These are phyloP conservation scores for Mormoops blainvillei DNA, from an alignment of 2,113 vertebrate genomes.

Conservation along the genomic window DNA sequence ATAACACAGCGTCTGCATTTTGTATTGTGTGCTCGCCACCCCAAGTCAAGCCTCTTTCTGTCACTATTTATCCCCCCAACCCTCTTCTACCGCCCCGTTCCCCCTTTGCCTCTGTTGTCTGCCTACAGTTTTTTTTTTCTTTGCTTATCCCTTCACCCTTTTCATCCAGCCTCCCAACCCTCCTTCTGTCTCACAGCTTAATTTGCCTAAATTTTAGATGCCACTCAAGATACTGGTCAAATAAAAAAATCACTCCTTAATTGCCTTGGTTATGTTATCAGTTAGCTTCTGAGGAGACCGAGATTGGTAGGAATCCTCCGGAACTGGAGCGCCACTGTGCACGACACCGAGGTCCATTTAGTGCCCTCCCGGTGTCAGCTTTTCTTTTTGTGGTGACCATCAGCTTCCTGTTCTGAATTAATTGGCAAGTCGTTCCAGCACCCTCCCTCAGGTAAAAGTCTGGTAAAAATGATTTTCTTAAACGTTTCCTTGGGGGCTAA, in stretches of 20 bases:
- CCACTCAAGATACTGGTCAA: background rate
- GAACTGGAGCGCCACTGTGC: background rate
- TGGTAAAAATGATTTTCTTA: background rate
- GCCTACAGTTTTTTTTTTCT: background rate
- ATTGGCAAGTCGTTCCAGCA: background rate
- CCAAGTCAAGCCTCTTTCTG: background rate
- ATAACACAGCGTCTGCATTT: background rate
- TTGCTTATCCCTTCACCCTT: background rate
- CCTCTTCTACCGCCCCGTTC: background rate
- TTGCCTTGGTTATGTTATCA: background rate
- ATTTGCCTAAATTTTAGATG: background rate
- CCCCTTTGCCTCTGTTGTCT: background rate
- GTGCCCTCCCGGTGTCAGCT: background rate
- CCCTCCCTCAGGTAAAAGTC: background rate
- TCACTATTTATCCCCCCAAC: background rate
- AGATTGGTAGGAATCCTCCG: background rate
- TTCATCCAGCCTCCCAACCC: no score
- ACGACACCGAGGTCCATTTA: background rate
- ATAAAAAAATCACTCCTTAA: background rate
- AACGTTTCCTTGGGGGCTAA: background rate
- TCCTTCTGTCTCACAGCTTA: background rate
- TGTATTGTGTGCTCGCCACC: background rate
- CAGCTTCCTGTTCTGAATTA: background rate
- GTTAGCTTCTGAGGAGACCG: background rate
- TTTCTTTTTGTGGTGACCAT: background rate